These are phyloP conservation scores for Paraescarpia echinospica DNA, from an alignment of 1,140 invertebrate genomes.

Conservation along the genomic window DNA sequence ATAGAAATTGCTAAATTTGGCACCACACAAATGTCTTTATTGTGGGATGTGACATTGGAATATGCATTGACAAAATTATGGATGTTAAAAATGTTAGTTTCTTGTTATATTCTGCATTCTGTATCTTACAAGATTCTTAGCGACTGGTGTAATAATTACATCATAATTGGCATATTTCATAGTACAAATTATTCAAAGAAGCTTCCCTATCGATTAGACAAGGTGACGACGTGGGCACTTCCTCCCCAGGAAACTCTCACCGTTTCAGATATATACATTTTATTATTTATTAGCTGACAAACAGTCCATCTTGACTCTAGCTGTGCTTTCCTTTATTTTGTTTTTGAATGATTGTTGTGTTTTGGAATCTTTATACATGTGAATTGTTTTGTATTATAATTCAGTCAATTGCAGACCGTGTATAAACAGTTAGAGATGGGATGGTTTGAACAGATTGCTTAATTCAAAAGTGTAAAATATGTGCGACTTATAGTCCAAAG, in stretches of 20 bases:
- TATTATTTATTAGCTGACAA: constrained; percentile 6
- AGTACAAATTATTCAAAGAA: background rate
- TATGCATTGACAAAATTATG: background rate
- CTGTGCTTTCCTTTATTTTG: background rate
- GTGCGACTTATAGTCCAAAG: background rate
- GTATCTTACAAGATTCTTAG: background rate
- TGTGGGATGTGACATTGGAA: background rate
- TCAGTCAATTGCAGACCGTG: background rate
- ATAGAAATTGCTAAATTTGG: too few relatives aligned
- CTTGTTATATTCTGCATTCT: background rate
- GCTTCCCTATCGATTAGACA: background rate
- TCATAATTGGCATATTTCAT: background rate
- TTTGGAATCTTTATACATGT: constrained; percentile 1
- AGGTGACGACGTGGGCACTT: background rate
- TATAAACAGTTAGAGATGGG: background rate
- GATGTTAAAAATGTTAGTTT: background rate
- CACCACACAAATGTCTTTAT: background rate
- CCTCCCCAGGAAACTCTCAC: background rate
- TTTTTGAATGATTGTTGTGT: background rate
- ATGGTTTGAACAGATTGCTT: background rate
- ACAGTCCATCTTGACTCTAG: background rate
- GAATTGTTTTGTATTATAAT: background rate
- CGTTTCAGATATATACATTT: background rate
- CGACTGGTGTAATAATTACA: background rate
- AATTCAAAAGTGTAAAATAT: background rate